Percentiles rank a stretch among this genome's conserved stretches.
Evolutionary conservation across 2,113 vertebrate species (phyloP).

Genomic region (Sula dactylatra): DNA sequence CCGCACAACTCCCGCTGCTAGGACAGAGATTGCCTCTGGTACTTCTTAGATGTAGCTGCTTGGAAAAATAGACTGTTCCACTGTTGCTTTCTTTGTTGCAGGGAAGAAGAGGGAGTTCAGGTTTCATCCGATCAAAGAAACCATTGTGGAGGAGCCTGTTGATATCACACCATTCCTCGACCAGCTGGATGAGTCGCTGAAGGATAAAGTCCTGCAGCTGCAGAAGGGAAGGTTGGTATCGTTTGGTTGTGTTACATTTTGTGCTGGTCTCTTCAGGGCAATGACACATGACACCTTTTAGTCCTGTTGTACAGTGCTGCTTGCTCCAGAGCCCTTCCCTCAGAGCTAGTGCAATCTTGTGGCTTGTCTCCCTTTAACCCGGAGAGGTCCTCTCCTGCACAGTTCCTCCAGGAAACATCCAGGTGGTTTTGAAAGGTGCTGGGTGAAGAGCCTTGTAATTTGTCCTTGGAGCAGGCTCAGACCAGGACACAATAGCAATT

Average conservation of each 20-base stretch:
- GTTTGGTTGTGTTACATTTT: rapidly evolving
- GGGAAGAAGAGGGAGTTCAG: conserved; percentile 95
- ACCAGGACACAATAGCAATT: background rate
- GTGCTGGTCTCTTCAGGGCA: background rate
- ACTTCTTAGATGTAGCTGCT: background rate
- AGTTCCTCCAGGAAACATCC: background rate
- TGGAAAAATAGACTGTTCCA: background rate
- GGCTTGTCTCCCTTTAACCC: background rate
- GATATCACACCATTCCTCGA: conserved; percentile 94
- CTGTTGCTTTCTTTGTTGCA: background rate
- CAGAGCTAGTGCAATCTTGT: rapidly evolving
- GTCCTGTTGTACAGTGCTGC: background rate
- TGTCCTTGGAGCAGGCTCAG: background rate
- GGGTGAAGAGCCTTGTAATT: background rate
- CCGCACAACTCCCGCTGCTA: rapidly evolving
- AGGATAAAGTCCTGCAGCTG: conserved; percentile 90
- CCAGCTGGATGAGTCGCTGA: conserved; percentile 91
- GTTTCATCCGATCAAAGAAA: conserved; percentile 95
- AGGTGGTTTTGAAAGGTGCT: background rate
- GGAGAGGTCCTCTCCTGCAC: background rate
- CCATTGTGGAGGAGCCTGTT: conserved; percentile 88
- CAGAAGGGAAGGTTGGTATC: conserved; percentile 89
- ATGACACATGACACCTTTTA: rapidly evolving
- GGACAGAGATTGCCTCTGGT: background rate
- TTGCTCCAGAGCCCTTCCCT: background rate